Evolutionary conservation across 2,113 vertebrate species (phyloP), one percentile per base, ranked within the genome.

Genomic region (Chiloscyllium plagiosum): DNA sequence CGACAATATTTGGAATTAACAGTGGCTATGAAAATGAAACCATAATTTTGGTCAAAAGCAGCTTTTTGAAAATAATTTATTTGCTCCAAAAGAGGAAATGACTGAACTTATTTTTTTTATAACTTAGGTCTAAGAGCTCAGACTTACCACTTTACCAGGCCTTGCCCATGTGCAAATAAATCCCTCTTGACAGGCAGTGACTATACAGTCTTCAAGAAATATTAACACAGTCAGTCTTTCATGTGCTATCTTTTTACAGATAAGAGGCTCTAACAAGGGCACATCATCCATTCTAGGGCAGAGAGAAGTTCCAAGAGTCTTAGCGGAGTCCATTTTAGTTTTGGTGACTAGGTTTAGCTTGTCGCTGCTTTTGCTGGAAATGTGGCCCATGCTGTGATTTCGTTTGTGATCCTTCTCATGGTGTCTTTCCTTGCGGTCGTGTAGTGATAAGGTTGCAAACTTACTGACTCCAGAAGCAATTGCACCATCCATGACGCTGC

Each of bases 111-210:
- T 70, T 94, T 94, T 70, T 52, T 95, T 72, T 95, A 76, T 76
- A 95, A 95, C 94, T 95, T 50, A 95, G 69, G 94, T 95, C 94
- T 98, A 98, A 98, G 98, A 98, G 78, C 98, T 98, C 97, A 98
- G 98, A 99, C 99, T 99, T 98, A 99, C 99, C 99, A 99, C 99
- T 98, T 99, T 99, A 97, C 99, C 99, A 96, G 99, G 99, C 98
- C 99, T 98, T 97, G 99, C 99, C 99, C 99, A 99, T 97, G 99
- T 99, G 99, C 99, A 99, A 98, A 99, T 98, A 98, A 99, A 99
- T 97, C 99, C 99, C 98, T 99, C 99, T 98, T 99, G 99, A 98
- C 99, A 99, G 97, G 99, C 99, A 98, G 99, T 99, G 98, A 99
- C 99, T 98, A 99, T 98, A 98, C 99, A 99, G 98, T 99, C 99